Base-by-base conservation (phyloP, 2,888 invertebrate genomes). In the Rhabditoides inermis region DNA sequence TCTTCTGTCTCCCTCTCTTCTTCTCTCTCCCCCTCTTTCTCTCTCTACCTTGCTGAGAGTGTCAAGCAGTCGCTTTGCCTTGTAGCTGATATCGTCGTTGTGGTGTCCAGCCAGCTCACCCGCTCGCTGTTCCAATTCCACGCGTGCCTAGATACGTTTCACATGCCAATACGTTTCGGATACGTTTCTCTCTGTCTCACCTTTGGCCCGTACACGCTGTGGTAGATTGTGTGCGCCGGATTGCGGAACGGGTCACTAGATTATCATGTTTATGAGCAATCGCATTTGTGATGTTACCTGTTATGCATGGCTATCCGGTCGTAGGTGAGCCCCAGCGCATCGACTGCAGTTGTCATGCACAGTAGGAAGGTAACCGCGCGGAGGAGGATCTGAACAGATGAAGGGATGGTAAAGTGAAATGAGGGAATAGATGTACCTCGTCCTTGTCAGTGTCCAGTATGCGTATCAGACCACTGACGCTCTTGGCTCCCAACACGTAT, bases 401-500 rank as follows among this genome's bases (percentile, higher is more conserved):
- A 20, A 10, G 7, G 23, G 7, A 10, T 40, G 6, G 12, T 15
- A 15, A 6, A 18, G 7, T 6, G 7, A 40, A 40, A 18, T n/a
- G 7, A 40, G n/a, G 15, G 7, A 40, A 6, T 22, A 28, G n/a
- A n/a, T 22, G 12, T 12, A 72, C 70, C 47, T 72, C 71, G 25
- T 63, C 58, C 47, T 69, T 56, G 49, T 72, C 70, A 7, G 70
- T 62, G 42, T 72, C 72, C 35, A 72, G 53, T 20, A 72, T 64
- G 22, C 71, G 53, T 2, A 72, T 49, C 3, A 72, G 42, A 6
- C 72, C 72, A 10, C 65, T 61, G 12, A 39, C 60, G 72, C 82
- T 83, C 80, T 82, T 81, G 39, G 82, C 82, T 55, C 82, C 82
- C 45, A 83, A 75, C 35, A 83, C 76, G 65, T 81, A 80, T 6